A percentile compares a stretch with the other conserved stretches of the same genome.
phyloP scores from a whole-genome alignment of 2,797 vertebrate genomes.

The Falco cherrug region DNA sequence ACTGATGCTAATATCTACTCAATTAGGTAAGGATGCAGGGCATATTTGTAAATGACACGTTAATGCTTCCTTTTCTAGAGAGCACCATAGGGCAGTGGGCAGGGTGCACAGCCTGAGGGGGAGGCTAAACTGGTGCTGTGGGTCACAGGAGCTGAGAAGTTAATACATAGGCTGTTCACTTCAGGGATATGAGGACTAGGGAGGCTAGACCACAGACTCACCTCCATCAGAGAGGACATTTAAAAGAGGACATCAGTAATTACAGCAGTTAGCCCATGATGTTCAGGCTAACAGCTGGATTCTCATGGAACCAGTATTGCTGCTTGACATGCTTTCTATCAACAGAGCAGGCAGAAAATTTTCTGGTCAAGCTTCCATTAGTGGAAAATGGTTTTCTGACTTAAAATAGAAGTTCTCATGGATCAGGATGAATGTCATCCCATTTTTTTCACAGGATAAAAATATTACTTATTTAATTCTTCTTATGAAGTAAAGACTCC shows the following conservation, averaged over 20 bases:
- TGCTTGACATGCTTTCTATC: background rate
- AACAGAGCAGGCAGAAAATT: background rate
- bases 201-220: background rate
- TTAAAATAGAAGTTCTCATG: background rate
- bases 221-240: too few relatives aligned
- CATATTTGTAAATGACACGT: background rate
- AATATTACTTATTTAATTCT: background rate
- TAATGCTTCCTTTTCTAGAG: background rate
- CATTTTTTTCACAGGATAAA: background rate
- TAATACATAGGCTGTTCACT: background rate
- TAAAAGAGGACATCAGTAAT: background rate
- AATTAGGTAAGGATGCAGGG: background rate
- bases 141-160: background rate
- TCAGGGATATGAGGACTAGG: background rate
- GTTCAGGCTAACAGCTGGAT: background rate
- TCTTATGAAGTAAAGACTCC: background rate
- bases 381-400: background rate
- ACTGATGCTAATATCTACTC: background rate
- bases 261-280: background rate
- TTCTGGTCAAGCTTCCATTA: background rate
- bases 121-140: background rate
- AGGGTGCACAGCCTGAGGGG: too few relatives aligned
- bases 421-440: background rate
- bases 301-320: background rate
- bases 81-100: background rate